Evolutionary conservation across 2,797 vertebrate species (phyloP).

Genomic region (Bovichtus diacanthus): DNA sequence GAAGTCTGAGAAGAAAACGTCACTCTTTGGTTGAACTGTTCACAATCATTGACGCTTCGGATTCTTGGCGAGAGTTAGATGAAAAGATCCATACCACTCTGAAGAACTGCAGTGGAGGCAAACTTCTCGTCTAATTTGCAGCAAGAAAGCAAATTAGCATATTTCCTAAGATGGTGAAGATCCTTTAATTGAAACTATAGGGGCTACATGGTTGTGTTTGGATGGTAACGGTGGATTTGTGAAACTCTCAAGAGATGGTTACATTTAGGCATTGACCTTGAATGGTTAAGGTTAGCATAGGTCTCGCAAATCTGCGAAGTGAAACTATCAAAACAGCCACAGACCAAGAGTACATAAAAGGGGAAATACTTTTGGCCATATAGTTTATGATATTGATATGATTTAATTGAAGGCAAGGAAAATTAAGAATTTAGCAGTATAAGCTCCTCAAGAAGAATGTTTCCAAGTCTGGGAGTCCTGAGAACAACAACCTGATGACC

Average conservation of each 20-base stretch:
- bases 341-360: not conserved
- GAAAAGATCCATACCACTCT: no score
- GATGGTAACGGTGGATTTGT: no score
- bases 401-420: not conserved
- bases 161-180: not conserved
- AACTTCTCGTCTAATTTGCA: not conserved
- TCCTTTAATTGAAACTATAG: not conserved
- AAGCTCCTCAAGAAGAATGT: not conserved
- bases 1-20: not conserved
- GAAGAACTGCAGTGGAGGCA: not conserved
- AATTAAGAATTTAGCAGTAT: not conserved
- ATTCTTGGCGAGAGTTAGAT: no score
- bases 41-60: no score
- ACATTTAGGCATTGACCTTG: no score
- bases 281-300: no score
- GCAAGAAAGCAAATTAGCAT: not conserved
- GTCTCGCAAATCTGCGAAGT: no score
- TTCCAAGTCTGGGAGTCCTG: not conserved
- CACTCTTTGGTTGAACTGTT: no score
- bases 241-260: no score
- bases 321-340: not conserved
- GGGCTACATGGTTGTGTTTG: not conserved
- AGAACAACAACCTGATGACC: not conserved
- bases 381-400: not conserved
- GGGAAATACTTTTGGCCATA: not conserved